Base-by-base conservation (phyloP, 1,140 invertebrate species). In the Drosophila parvula region DNA sequence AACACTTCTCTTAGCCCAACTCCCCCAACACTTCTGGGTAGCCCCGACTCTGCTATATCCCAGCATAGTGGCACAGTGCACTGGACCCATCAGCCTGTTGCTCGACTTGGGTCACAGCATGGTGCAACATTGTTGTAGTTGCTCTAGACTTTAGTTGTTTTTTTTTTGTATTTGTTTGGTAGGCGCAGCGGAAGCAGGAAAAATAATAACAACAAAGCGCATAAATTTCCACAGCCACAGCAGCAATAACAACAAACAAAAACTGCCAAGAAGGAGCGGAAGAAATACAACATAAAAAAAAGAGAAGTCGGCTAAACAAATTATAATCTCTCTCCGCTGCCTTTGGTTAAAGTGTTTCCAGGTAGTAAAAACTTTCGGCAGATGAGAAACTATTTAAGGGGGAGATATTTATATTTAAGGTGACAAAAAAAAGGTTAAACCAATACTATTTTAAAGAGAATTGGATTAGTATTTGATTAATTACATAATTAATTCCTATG, bases 141-240 rank as follows among this genome's bases (percentile, higher is more conserved):
- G 56, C 71, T 47, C 40, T 34, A 56, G 69, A 40, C 75, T 53
- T 50, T 69, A 58, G 70, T 62, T 84, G 76, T 55, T 70, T 61
- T 59, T 48, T 59, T 56, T 61, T 59, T 48, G 45, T 56, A 27
- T 62, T 47, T 48, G 67, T 73, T 71, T 73, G 67, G 65, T 78
- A 65, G 65, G 79, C 83, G 74, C 83, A 79, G 79, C 79, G 76
- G 83, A 83, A 88, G 83, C 79, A 77, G 83, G 68, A 88, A 83
- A 74, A 88, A 88, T 67, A 88, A 79, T 65, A 79, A 79, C 53
- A 88, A 75, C 70, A 88, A 59, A 58, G 84, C 68, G 73, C 80
- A 86, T 80, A 88, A 88, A 88, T 86, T 88, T 57, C n/a, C n/a
- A n/a, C 70, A 65, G 40, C 51, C 51, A 55, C 77, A 77, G 34